Base-by-base conservation (phyloP, 1,140 invertebrate species). In the Aricia agestis region DNA sequence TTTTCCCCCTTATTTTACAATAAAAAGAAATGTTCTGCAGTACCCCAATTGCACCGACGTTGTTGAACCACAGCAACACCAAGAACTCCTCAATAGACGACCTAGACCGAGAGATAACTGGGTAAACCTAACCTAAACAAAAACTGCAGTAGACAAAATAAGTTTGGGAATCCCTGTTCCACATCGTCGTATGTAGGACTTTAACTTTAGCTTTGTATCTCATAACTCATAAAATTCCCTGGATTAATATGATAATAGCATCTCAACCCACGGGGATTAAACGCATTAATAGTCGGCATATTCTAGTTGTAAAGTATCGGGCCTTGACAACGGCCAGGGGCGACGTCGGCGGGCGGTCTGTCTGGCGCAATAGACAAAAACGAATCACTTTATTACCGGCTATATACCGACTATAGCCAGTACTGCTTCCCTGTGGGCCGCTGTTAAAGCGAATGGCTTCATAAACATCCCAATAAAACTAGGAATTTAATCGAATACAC, bases 381-480 rank as follows among this genome's bases (percentile, higher is more conserved):
- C 59, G 18, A 63, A 63, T 63, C 18, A 63, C 18, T 63, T 63
- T 63, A 63, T 63, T 63, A 63, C 59, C 11, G 7, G 59, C 45
- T 36, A 9, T 36, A 9, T 52, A 52, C 45, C 36, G 36, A 9
- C 6, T 36, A 36, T 25, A 25, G 41, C 41, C 11, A 7, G 41
- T 11, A 11, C 41, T 9, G 41, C 45, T 11, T 52, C 11, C 13
- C 45, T 52, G 45, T 52, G 11, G 45, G 11, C 45, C 45, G 45
- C 45, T 52, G 45, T 52, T 52, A 15, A 52, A 13, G 45, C 45
- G 36, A 52, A 52, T 52, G 13, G 45, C 45, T 52, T 52, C 13
- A 52, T 52, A 15, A 52, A 15, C 2, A 9, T 52, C 10, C 45
- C 13, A 52, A 52, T 52, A 52, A 52, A 52, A 52, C 45, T 52